A percentile compares a stretch with the other conserved stretches of the same genome.
phyloP scores from a whole-genome alignment of 1,140 invertebrate species.

The Trichogramma pretiosum region DNA sequence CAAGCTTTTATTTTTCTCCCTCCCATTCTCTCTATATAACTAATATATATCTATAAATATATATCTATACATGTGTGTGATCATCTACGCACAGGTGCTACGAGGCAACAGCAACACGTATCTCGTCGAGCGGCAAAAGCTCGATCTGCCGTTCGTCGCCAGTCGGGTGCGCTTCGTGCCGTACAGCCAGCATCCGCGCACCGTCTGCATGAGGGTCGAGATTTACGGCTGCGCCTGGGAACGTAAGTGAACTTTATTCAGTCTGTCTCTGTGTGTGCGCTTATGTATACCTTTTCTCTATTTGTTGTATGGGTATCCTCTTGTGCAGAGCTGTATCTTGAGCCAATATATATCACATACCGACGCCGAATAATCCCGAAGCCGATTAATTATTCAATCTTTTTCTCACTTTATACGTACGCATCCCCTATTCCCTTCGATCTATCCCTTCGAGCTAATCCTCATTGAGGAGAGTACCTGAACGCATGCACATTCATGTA shows the following conservation, averaged over 20 bases:
- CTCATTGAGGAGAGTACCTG: too few species aligned
- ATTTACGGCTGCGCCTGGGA: conserved; percentile 79
- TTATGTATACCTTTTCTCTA: background rate
- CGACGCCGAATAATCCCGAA: background rate
- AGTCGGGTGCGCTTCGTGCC: conserved; percentile 82
- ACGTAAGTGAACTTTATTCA: conserved; percentile 53
- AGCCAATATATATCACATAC: too few species aligned
- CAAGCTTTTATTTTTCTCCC: background rate
- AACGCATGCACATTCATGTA: too few species aligned
- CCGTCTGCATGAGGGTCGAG: conserved; percentile 87
- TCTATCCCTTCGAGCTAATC: too few species aligned
- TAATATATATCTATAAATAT: too few species aligned
- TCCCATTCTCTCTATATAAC: background rate
- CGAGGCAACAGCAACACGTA: conserved; percentile 87
- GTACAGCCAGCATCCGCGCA: conserved; percentile 76
- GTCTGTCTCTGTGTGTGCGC: background rate
- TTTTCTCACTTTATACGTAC: background rate
- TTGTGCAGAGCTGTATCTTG: background rate
- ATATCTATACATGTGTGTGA: too few species aligned
- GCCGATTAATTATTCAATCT: background rate
- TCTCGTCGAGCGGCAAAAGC: conserved; percentile 63
- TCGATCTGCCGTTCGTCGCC: conserved; percentile 79
- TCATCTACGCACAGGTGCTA: conserved; percentile 76
- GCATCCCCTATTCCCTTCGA: background rate
- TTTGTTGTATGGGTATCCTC: background rate